These are phyloP conservation scores for Batillaria attramentaria DNA, from an alignment of 1,140 invertebrate genomes.

Conservation along the genomic window DNA sequence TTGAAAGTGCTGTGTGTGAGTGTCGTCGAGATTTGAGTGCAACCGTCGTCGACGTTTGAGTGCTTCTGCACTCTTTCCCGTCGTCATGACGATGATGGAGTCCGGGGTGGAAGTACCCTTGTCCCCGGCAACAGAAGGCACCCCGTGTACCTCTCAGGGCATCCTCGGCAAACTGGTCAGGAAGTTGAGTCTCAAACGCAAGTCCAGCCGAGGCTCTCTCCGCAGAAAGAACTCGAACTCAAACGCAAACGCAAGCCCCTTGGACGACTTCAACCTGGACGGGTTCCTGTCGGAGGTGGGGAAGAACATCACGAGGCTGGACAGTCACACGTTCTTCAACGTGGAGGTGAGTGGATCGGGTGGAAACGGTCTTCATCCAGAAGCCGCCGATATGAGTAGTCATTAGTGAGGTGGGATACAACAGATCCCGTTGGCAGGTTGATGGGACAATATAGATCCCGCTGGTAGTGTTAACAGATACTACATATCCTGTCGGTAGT, in stretches of 20 bases:
- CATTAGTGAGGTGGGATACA: too few species aligned
- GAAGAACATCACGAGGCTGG: constrained; percentile 1
- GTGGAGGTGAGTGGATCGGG: constrained; percentile 30
- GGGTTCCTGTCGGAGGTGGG: neutral
- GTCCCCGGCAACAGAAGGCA: constrained; percentile 8
- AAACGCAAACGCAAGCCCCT: neutral
- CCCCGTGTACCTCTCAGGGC: constrained; percentile 19
- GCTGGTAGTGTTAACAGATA: too few species aligned
- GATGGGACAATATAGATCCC: too few species aligned
- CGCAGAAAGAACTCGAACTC: neutral
- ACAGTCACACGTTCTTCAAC: constrained; percentile 29
- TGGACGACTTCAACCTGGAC: constrained; percentile 15
- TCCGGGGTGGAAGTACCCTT: neutral
- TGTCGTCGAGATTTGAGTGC: neutral
- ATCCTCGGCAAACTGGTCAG: constrained; percentile 18
- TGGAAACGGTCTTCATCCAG: too few species aligned
- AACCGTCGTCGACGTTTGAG: neutral
- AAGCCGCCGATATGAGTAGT: too few species aligned
- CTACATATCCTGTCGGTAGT: too few species aligned
- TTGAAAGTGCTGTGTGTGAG: neutral
- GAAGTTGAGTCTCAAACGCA: constrained; percentile 23
- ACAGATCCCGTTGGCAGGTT: too few species aligned
- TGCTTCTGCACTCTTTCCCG: too few species aligned
- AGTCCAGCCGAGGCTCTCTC: constrained; percentile 11
- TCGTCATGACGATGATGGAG: neutral